Percentiles rank a stretch among this genome's conserved stretches.
These are phyloP conservation scores for Illadopsis cleaveri DNA, from an alignment of 2,113 vertebrate species.

Conservation along the genomic window DNA sequence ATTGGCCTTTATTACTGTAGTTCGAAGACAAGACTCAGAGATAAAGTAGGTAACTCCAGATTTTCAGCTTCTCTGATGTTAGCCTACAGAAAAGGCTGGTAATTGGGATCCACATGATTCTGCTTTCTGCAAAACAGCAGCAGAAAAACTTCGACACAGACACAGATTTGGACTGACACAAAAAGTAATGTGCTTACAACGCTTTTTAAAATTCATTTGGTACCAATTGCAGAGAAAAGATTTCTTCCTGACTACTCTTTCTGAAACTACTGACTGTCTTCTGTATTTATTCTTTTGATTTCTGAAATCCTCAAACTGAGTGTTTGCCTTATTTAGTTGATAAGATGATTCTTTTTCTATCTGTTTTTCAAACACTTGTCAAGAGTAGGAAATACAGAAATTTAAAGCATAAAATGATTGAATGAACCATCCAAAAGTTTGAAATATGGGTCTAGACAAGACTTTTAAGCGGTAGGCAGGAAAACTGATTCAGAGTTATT, in stretches of 20 bases:
- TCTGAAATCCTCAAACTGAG: neutral
- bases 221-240: neutral
- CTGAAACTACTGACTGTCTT: neutral
- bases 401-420: neutral
- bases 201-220: constrained; percentile 8
- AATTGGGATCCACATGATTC: constrained; percentile 36
- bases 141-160: neutral
- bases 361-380: neutral
- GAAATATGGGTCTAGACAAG: neutral
- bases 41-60: constrained; percentile 46
- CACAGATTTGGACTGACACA: neutral
- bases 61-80: constrained; percentile 19
- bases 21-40: constrained; percentile 40
- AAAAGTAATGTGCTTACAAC: neutral
- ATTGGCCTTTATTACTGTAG: constrained; percentile 15
- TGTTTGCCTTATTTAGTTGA: neutral
- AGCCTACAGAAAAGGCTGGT: neutral
- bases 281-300: neutral
- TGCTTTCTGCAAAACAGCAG: constrained; percentile 1
- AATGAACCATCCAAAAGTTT: neutral
- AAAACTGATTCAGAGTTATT: neutral
- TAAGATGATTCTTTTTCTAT: neutral
- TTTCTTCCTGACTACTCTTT: neutral
- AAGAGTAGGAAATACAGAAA: neutral
- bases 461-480: neutral